Conservation (phyloP, 2,888 invertebrate genomes). For the Cosmia trapezina region DNA sequence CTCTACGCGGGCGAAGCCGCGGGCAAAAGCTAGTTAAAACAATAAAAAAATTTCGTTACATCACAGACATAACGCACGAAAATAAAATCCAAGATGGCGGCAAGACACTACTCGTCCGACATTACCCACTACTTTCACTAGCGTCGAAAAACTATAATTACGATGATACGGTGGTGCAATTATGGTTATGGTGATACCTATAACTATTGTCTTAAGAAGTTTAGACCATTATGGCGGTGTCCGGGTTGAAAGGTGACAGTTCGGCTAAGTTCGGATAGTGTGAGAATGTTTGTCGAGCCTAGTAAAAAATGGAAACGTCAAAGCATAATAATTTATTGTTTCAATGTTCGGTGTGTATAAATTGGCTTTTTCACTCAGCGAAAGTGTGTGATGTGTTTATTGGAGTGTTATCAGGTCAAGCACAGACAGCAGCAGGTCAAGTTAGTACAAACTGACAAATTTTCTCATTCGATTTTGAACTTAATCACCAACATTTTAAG, state of each 20-base stretch:
- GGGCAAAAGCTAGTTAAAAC: background rate
- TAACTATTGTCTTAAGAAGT: conserved; percentile 50
- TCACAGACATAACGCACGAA: conserved; percentile 43
- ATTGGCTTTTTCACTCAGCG: conserved; percentile 33
- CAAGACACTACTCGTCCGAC: conserved; percentile 31
- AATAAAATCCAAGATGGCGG: conserved; percentile 39
- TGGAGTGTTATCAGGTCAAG: too few relatives aligned
- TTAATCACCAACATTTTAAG: too few relatives aligned
- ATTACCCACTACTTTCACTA: conserved; percentile 75
- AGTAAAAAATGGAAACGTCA: conserved; percentile 36
- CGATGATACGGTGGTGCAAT: conserved; percentile 50
- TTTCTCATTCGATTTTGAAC: too few relatives aligned
- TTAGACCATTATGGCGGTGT: conserved; percentile 40
- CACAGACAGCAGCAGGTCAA: too few relatives aligned
- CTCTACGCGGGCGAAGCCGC: too few relatives aligned
- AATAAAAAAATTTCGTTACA: conserved; percentile 43
- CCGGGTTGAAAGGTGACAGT: conserved; percentile 66
- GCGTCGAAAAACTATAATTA: conserved; percentile 78
- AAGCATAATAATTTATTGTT: conserved; percentile 26
- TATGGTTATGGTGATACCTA: conserved; percentile 36
- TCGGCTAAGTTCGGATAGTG: conserved; percentile 34
- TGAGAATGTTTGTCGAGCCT: conserved; percentile 34
- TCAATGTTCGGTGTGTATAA: conserved; percentile 8
- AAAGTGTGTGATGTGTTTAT: conserved; percentile 26
- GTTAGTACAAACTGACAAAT: too few relatives aligned